Evolutionary conservation across 2,113 vertebrate genomes (phyloP), one percentile per base, ranked within the genome.

Genomic region (Forbesichthys agassizii): DNA sequence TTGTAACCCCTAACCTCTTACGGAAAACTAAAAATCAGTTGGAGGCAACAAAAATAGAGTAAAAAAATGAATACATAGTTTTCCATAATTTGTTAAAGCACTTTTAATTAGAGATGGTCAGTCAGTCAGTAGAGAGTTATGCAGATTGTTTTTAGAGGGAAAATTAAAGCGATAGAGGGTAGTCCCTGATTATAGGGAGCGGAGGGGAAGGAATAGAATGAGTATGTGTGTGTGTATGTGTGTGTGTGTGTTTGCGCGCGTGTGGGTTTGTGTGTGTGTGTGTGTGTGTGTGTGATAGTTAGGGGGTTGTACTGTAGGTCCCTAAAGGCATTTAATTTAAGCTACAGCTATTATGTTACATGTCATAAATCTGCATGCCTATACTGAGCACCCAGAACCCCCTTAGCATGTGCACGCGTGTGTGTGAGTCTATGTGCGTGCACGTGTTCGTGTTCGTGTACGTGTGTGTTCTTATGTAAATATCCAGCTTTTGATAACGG

Each of bases 311-410:
- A 42, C 36, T 61, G 66, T 5, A 42, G 74, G 66, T 88, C 87
- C 90, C 89, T 80, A 46, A 84, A 89, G 88, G 88, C 83, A 71
- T 91, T 88, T 84, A 79, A 92, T 87, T 84, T 88, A 89, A 86
- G 81, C 75, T 55, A 33, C 71, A 71, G 79, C 82, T 88, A 90
- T 93, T 91, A 86, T 90, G 86, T 90, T 90, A 89, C 84, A 91
- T 89, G 89, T 90, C 88, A 90, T 85, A 85, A 85, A 87, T 86
- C 81, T 85, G 77, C 87, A 86, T 78, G 88, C 82, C 80, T 80
- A 68, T 48, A 61, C 81, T 48, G 60, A 56, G 72, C 77, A 76
- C 64, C 75, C 42, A 71, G 68, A 82, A 65, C 79, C 61, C 78
- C 66, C 79, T 61, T 75, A 70, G 64, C 70, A 65, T 66, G 58